These are phyloP conservation scores for Karalla daura DNA, from an alignment of 2,797 vertebrate species.

Conservation along the genomic window DNA sequence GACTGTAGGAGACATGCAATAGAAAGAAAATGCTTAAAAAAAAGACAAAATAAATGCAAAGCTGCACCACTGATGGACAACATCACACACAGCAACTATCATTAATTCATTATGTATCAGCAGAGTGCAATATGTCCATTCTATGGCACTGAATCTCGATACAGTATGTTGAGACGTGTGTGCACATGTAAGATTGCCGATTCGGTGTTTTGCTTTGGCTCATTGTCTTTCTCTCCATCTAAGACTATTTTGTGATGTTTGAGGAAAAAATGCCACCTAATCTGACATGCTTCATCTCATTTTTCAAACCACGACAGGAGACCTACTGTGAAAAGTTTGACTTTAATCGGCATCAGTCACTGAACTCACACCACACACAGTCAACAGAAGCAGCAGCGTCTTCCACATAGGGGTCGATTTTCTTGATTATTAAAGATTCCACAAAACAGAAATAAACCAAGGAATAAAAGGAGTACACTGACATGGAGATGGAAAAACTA, in stretches of 20 bases:
- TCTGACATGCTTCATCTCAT: too few relatives aligned
- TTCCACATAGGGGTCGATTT: background rate
- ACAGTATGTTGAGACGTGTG: slow-evolving; percentile 8
- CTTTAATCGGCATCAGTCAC: slow-evolving; percentile 18
- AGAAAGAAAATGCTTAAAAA: slow-evolving; percentile 27
- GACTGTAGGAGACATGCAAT: slow-evolving; percentile 16
- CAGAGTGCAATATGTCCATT: slow-evolving; percentile 21
- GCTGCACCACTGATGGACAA: slow-evolving; percentile 38
- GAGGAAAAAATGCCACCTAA: background rate
- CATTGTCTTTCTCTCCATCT: background rate
- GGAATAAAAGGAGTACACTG: background rate
- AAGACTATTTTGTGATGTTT: background rate
- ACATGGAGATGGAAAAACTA: background rate
- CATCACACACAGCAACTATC: slow-evolving; percentile 42
- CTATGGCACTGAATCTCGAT: slow-evolving; percentile 8
- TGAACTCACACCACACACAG: background rate
- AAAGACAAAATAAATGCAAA: slow-evolving; percentile 17
- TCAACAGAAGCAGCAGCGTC: background rate
- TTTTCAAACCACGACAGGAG: too few relatives aligned
- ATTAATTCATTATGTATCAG: slow-evolving; percentile 64
- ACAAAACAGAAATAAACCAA: background rate
- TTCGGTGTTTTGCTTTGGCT: background rate
- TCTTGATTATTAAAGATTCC: background rate
- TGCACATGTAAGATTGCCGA: background rate
- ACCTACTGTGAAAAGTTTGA: background rate